Evolutionary conservation across 2,113 vertebrate species (phyloP).

Genomic region (Antechinus flavipes): DNA sequence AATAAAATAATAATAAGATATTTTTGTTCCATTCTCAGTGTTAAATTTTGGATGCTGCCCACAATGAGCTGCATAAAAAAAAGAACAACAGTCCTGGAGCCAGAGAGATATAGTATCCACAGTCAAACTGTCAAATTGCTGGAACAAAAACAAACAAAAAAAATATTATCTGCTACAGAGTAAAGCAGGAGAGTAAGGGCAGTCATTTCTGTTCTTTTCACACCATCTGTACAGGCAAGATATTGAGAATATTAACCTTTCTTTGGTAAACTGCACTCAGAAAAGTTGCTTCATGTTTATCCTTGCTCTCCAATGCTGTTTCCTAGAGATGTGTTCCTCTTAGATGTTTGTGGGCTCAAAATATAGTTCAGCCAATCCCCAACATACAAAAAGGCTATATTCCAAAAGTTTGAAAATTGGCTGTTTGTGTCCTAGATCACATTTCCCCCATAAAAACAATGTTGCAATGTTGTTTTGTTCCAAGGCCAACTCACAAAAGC

Average conservation of each 20-base stretch:
- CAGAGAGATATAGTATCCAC: constrained; percentile 60
- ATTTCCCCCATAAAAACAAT: background rate
- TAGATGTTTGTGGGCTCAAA: background rate
- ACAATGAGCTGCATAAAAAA: constrained; percentile 34
- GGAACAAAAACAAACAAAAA: constrained; percentile 74
- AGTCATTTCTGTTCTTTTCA: constrained; percentile 71
- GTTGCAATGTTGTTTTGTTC: background rate
- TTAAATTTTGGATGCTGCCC: constrained; percentile 55
- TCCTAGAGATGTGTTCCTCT: constrained; percentile 32
- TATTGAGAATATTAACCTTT: constrained; percentile 71
- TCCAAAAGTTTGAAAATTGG: background rate
- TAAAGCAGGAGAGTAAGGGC: constrained; percentile 63
- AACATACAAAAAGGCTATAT: background rate
- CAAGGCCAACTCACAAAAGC: background rate
- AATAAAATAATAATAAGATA: constrained; percentile 46
- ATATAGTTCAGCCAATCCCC: background rate
- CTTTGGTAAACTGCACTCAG: constrained; percentile 33
- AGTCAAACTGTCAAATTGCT: constrained; percentile 67
- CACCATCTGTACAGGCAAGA: constrained; percentile 67
- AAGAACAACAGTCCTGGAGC: constrained; percentile 53
- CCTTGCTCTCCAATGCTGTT: constrained; percentile 22
- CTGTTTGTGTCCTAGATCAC: background rate
- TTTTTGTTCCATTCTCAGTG: constrained; percentile 38
- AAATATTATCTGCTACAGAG: constrained; percentile 72
- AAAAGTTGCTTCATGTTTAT: constrained; percentile 54